Percentiles rank a stretch among this genome's conserved stretches.
Conservation (phyloP, 2,797 vertebrate genomes). For the Anniella stebbinsi region DNA sequence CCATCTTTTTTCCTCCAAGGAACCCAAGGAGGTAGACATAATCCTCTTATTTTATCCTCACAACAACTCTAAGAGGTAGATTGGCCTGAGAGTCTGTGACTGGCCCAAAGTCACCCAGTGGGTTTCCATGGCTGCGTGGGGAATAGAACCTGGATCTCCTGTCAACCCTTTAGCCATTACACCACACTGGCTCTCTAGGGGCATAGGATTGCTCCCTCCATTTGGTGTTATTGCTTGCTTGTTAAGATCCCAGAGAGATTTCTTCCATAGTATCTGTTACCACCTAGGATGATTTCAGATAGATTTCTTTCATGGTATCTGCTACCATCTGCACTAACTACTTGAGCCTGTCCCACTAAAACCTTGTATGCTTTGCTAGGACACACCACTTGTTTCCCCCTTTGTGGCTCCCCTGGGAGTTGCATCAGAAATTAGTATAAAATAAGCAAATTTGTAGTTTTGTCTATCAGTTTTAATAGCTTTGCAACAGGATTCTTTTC, state of each 20-base stretch:
- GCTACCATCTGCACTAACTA: neutral
- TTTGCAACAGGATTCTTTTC: neutral
- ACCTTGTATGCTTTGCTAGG: neutral
- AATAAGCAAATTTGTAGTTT: neutral
- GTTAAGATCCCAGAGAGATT: neutral
- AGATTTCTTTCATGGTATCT: neutral
- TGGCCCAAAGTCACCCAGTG: no score
- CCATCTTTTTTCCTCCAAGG: no score
- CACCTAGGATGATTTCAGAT: neutral
- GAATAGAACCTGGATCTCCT: no score
- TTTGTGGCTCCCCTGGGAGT: neutral
- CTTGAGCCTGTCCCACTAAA: neutral
- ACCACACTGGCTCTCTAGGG: no score
- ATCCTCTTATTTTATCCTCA: no score
- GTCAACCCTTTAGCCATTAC: no score
- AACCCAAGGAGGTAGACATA: no score
- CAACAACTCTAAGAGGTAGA: no score
- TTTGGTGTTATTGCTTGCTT: neutral
- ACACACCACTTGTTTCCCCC: neutral
- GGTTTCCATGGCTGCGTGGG: no score
- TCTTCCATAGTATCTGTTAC: neutral
- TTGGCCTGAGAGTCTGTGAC: no score
- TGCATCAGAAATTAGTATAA: neutral
- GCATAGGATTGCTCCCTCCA: no score
- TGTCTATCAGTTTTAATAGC: neutral